Conservation (phyloP, 2,113 vertebrate species). For the Tylochromis polylepis region DNA sequence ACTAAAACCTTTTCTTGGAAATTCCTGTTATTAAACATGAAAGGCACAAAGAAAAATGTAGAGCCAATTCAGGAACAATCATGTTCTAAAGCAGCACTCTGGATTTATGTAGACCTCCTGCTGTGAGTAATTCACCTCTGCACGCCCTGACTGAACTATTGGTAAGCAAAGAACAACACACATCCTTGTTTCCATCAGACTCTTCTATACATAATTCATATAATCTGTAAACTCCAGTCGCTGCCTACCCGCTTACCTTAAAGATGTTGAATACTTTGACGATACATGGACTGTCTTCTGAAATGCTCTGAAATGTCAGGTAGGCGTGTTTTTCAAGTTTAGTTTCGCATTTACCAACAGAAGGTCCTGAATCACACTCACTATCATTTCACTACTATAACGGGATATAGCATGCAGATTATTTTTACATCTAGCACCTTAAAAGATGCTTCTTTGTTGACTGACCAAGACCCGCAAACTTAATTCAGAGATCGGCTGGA, state of each 20-base stretch:
- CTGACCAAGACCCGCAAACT: too few species aligned
- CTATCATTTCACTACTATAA: too few species aligned
- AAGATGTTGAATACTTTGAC: neutral
- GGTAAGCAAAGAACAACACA: neutral
- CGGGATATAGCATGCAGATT: too few species aligned
- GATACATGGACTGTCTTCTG: neutral
- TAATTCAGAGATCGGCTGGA: too few species aligned
- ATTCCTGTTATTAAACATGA: neutral
- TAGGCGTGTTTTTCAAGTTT: neutral
- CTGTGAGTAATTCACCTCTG: neutral
- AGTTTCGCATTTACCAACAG: neutral
- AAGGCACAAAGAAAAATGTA: neutral
- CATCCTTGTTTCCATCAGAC: neutral
- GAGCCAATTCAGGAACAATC: neutral
- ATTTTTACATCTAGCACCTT: neutral
- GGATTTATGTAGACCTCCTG: neutral
- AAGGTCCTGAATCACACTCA: neutral
- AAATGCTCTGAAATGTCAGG: neutral
- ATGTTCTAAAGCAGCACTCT: neutral
- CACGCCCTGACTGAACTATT: neutral
- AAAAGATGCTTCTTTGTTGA: too few species aligned
- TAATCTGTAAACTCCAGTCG: neutral
- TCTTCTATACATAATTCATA: constrained; percentile 25
- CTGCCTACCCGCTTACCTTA: neutral
- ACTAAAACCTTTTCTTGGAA: neutral